These are phyloP conservation scores for Julus scandinavius DNA, from an alignment of 2,888 invertebrate genomes.

Conservation along the genomic window DNA sequence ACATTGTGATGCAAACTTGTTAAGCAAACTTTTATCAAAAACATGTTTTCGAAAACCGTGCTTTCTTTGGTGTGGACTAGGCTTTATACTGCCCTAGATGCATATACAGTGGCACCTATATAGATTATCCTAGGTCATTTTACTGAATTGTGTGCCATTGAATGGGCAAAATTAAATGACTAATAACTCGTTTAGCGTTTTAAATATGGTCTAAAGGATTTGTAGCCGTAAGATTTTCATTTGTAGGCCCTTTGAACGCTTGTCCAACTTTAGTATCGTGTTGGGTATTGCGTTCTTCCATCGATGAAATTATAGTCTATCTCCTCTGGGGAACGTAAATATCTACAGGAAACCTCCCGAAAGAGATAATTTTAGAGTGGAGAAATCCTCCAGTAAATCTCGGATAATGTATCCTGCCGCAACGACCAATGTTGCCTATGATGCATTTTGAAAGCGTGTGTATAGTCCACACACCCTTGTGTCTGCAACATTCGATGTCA, in stretches of 20 bases:
- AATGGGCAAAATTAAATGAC: background rate
- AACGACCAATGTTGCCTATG: background rate
- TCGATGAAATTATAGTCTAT: slow-evolving; percentile 10
- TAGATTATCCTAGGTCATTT: background rate
- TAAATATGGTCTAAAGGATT: slow-evolving; percentile 16
- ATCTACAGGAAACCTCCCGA: slow-evolving; percentile 18
- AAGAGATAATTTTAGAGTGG: slow-evolving; percentile 25
- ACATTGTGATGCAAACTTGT: too few relatives aligned
- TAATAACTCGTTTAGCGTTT: slow-evolving; percentile 8
- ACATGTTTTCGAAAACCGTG: too few relatives aligned
- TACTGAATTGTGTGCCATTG: background rate
- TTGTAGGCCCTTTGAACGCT: background rate
- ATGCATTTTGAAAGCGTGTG: background rate
- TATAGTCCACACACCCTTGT: background rate
- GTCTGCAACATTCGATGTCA: background rate
- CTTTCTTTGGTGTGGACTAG: too few relatives aligned
- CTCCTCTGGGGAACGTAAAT: slow-evolving; percentile 25
- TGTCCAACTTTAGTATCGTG: slow-evolving; percentile 14
- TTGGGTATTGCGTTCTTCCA: background rate
- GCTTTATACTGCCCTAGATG: background rate
- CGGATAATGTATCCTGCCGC: slow-evolving; percentile 30
- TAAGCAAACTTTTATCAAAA: too few relatives aligned
- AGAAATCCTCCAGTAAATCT: slow-evolving; percentile 36
- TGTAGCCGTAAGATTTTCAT: background rate
- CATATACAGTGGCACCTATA: background rate